Percentiles rank a stretch among this genome's conserved stretches.
These are phyloP conservation scores for Erythrocebus patas DNA, from an alignment of 2,113 vertebrate species.

Conservation along the genomic window DNA sequence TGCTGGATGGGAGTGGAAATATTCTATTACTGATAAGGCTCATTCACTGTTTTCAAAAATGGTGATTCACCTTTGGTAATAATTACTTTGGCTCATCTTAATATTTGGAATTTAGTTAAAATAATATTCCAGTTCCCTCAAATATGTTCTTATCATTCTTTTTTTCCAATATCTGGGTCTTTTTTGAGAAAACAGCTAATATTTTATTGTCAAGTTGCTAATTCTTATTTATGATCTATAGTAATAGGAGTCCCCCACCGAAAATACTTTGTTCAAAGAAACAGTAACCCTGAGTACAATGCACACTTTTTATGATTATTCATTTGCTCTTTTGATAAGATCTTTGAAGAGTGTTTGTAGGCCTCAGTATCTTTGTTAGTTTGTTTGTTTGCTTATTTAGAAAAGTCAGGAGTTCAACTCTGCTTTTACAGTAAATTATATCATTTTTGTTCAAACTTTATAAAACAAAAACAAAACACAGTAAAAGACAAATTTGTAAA, in stretches of 20 bases:
- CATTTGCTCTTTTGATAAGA: background rate
- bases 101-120: background rate
- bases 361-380: background rate
- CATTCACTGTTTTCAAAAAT: background rate
- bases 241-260: background rate
- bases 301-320: background rate
- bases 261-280: slow-evolving; percentile 27
- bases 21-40: background rate
- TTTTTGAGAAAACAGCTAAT: background rate
- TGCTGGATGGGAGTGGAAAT: background rate
- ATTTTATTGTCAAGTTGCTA: background rate
- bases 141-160: background rate
- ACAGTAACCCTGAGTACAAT: background rate
- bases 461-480: background rate
- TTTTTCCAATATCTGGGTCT: background rate
- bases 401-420: background rate
- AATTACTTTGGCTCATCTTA: background rate
- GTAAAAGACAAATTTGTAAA: background rate
- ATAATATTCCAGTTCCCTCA: background rate
- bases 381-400: background rate
- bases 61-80: background rate
- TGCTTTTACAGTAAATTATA: background rate
- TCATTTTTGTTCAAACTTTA: background rate
- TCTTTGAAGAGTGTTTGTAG: background rate
- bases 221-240: background rate